These are phyloP conservation scores for Pteromalus puparum DNA, from an alignment of 1,140 invertebrate species.

Conservation along the genomic window DNA sequence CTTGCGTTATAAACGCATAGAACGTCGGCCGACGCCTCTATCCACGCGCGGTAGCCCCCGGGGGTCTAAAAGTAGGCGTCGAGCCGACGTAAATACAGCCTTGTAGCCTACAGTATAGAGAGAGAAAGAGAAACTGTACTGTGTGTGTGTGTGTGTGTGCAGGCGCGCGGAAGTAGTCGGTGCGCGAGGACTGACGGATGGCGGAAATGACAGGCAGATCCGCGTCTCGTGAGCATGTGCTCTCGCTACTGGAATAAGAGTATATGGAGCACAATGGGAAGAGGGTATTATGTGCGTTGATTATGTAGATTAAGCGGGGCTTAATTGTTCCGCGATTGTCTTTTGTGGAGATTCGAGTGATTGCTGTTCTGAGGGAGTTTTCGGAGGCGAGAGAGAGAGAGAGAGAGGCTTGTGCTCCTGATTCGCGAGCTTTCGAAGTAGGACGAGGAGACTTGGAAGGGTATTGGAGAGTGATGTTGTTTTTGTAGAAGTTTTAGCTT, in stretches of 20 bases:
- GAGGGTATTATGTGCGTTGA: not conserved
- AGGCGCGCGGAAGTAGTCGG: not conserved
- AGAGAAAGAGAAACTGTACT: not conserved
- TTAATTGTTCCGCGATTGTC: not conserved
- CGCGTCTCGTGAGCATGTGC: not conserved
- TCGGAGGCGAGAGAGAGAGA: too few species aligned
- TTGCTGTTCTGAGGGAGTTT: too few species aligned
- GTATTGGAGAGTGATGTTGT: too few species aligned
- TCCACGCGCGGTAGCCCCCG: not conserved
- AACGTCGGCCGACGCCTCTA: not conserved
- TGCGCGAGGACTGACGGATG: slow-evolving; percentile 20
- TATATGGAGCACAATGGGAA: too few species aligned
- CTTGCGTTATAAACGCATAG: not conserved
- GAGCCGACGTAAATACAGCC: slow-evolving; percentile 41
- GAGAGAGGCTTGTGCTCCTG: too few species aligned
- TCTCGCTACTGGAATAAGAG: not conserved
- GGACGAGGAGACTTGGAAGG: too few species aligned
- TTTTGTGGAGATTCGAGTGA: too few species aligned
- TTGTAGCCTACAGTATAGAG: not conserved
- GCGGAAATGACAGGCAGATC: slow-evolving; percentile 34
- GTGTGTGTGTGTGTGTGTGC: not conserved
- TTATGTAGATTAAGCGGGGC: not conserved
- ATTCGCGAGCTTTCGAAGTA: too few species aligned
- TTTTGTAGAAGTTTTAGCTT: too few species aligned
- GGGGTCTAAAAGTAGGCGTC: slow-evolving; percentile 46